A percentile compares a stretch with the other conserved stretches of the same genome.
Evolutionary conservation across 2,888 invertebrate species (phyloP).

Genomic region (Zonitis immaculata): DNA sequence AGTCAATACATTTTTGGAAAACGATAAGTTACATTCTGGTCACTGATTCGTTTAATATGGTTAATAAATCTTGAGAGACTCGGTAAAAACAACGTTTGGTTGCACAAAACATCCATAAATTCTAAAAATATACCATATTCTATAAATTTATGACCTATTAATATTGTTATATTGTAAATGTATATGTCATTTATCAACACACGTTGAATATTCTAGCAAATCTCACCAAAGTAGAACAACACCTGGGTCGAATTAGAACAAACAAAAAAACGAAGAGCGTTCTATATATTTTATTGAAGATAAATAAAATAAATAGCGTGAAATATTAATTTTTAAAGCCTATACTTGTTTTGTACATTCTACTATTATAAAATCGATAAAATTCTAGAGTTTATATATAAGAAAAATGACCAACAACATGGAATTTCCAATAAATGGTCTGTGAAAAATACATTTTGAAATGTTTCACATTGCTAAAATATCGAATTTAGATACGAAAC

Average conservation of each 20-base stretch:
- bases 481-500: conserved; percentile 20
- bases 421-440: conserved; percentile 22
- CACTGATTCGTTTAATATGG: conserved; percentile 22
- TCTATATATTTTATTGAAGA: no score
- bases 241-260: not conserved
- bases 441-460: conserved; percentile 23
- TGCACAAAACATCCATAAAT: conserved; percentile 22
- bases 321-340: no score
- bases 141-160: conserved; percentile 23
- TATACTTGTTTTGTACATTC: no score
- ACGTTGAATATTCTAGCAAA: not conserved
- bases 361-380: no score
- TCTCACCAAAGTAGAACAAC: not conserved
- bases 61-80: conserved; percentile 22
- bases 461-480: conserved; percentile 20
- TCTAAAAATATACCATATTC: conserved; percentile 20
- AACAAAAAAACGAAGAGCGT: no score
- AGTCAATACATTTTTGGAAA: conserved; percentile 21
- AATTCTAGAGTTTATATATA: conserved; percentile 14
- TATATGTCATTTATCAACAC: conserved; percentile 20
- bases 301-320: no score
- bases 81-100: conserved; percentile 23
- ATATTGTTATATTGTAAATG: conserved; percentile 22
- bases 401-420: conserved; percentile 22
- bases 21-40: conserved; percentile 20